Conservation (phyloP, 2,113 vertebrate genomes). For the Aleadryas rufinucha region DNA sequence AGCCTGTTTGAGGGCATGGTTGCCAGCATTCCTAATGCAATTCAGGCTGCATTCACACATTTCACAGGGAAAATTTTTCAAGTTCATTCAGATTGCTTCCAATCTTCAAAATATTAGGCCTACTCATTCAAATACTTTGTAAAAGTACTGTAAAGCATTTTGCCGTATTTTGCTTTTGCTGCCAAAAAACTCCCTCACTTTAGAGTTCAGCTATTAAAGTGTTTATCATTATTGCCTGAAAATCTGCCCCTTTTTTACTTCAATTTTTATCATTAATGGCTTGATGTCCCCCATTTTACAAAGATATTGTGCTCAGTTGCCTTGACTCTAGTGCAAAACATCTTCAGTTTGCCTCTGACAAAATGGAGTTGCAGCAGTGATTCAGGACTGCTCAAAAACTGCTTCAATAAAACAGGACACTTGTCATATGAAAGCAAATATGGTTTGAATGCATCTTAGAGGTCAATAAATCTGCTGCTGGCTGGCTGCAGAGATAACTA, state of each 20-base stretch:
- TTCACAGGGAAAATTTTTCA: not conserved
- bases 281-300: not conserved
- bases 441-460: not conserved
- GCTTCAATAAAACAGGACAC: constrained; percentile 1
- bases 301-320: not conserved
- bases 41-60: not conserved
- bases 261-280: not conserved
- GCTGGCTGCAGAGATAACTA: not conserved
- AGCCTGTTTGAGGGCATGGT: not conserved
- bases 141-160: not conserved
- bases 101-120: not conserved
- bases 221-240: not conserved
- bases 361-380: constrained; percentile 1
- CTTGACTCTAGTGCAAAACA: not conserved
- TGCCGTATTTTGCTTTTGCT: not conserved
- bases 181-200: not conserved
- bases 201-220: not conserved
- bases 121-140: not conserved
- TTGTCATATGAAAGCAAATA: constrained; percentile 31
- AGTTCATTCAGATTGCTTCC: not conserved
- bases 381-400: not conserved
- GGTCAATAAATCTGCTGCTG: constrained; percentile 40
- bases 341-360: not conserved
- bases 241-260: not conserved
- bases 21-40: not conserved